Base-by-base conservation (phyloP, 2,888 invertebrate genomes). In the Amiota communis region DNA sequence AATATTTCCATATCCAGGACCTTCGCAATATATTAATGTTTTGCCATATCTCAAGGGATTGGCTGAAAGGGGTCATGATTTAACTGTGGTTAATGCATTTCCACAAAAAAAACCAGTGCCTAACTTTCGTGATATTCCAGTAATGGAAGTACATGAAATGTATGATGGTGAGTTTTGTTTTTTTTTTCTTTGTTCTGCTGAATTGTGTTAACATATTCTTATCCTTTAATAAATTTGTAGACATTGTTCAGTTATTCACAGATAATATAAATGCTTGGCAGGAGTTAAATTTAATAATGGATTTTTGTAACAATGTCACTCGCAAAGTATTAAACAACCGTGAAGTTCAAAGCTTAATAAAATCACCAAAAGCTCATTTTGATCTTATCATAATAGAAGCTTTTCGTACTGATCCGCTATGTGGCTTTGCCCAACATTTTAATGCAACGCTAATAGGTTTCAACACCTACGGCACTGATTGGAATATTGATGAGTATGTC, bases 361-460 rank as follows among this genome's bases (percentile, higher is more conserved):
- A 89, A 1, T 73, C 76, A 1, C 88, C 89, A 0, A 36, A 6
- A 36, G 77, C 80, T 65, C 80, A 85, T 9, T 90, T 78, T 36
- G 90, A 90, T 77, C 71, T 89, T 0, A 79, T 90, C 2, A 82
- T 90, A 9, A 75, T 87, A 9, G 88, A 89, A 49, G 79, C 82
- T 0, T 79, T 89, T 53, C 79, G 88, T 1, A 79, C 75, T 51
- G 89, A 90, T 77, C 89, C 89, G 0, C 76, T 89, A 6, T 85
- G 87, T 46, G 90, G 88, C 0, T 80, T 88, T 49, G 82, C 79
- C 0, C 82, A 86, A 3, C 82, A 82, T 53, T 88, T 87, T 3
- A 80, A 88, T 56, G 89, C 88, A 0, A 86, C 88, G 0, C 74
- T 88, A 1, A 84, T 88, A 46, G 88, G 82, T 0, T 48, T 88